Conservation (phyloP, 2,797 vertebrate species). For the Argya squamiceps region DNA sequence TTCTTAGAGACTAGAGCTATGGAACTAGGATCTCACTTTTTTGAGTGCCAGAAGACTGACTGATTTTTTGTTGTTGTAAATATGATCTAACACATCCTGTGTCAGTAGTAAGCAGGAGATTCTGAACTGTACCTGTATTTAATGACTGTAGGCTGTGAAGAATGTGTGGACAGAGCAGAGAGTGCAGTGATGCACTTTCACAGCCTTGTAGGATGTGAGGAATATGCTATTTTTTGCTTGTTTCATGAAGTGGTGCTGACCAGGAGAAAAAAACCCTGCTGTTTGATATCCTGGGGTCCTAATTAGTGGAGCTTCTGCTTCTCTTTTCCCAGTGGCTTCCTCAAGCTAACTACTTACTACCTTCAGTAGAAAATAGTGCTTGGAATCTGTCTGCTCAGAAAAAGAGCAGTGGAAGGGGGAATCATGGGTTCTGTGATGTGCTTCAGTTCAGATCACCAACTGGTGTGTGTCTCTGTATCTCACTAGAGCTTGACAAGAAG, state of each 20-base stretch:
- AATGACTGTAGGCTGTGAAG: not conserved
- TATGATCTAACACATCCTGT: not conserved
- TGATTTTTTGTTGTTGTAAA: not conserved
- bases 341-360: not conserved
- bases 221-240: not conserved
- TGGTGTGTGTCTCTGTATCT: not conserved
- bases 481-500: slow-evolving; percentile 77
- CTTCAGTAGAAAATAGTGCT: not conserved
- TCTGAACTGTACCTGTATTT: not conserved
- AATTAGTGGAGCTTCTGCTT: not conserved
- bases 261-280: not conserved
- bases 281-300: not conserved
- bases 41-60: not conserved
- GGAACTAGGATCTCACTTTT: not conserved
- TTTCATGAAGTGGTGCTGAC: not conserved
- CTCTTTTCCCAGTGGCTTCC: not conserved
- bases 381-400: not conserved
- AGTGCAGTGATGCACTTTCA: not conserved
- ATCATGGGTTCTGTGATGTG: not conserved
- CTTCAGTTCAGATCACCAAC: not conserved
- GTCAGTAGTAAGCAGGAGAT: not conserved
- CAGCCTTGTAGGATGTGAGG: not conserved
- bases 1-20: not conserved
- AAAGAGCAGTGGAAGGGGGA: not conserved
- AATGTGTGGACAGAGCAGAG: not conserved